Conservation (phyloP, 2,113 vertebrate genomes). For the Conger conger region DNA sequence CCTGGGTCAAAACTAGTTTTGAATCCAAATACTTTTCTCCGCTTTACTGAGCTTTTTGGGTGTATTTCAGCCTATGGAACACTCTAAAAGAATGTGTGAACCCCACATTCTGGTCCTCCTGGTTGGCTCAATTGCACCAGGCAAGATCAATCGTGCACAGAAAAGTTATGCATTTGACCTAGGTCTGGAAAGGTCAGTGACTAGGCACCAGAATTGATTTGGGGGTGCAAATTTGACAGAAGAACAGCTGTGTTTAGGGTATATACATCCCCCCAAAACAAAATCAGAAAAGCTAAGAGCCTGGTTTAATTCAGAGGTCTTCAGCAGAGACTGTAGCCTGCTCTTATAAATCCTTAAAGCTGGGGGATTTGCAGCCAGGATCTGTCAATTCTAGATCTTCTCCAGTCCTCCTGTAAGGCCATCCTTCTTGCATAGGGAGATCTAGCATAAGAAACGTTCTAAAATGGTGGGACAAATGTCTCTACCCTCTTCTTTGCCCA, state of each 20-base stretch:
- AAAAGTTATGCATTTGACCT: too few relatives aligned
- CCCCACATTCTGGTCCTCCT: too few relatives aligned
- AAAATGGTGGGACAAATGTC: not conserved
- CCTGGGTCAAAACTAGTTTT: too few relatives aligned
- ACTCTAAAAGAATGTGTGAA: too few relatives aligned
- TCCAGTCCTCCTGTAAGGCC: not conserved
- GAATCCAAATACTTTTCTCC: too few relatives aligned
- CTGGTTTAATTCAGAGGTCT: not conserved
- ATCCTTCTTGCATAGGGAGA: not conserved
- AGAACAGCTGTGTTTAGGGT: not conserved
- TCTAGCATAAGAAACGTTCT: too few relatives aligned
- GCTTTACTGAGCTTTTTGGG: too few relatives aligned
- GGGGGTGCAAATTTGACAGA: not conserved
- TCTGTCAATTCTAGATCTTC: too few relatives aligned
- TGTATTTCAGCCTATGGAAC: too few relatives aligned
- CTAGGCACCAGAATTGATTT: slow-evolving; percentile 28
- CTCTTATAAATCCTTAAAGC: not conserved
- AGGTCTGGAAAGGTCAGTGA: slow-evolving; percentile 32
- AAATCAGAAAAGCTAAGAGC: not conserved
- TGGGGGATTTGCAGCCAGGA: not conserved
- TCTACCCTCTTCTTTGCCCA: not conserved
- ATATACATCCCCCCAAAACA: not conserved
- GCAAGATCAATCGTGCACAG: too few relatives aligned
- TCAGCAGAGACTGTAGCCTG: not conserved
- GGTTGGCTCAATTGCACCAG: too few relatives aligned